Evolutionary conservation across 2,888 invertebrate species (phyloP), one percentile per base, ranked within the genome.

Genomic region (Catocala sponsa): DNA sequence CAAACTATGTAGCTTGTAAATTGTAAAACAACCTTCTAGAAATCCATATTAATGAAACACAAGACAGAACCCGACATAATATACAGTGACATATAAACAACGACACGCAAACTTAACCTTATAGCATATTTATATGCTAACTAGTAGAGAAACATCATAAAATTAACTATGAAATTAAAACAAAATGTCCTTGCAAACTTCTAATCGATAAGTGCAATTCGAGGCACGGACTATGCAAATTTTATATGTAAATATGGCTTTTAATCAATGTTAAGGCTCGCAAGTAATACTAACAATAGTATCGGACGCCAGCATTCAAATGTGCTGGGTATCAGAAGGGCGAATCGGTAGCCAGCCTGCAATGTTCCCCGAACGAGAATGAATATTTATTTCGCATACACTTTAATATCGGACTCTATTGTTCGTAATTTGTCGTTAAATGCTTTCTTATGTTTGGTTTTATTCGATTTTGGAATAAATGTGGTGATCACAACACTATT

Each of bases 211-310:
- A 88, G 81, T 87, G 86, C 88, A 82, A 87, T 87, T 87, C 91
- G 82, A 86, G 82, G 89, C 92, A 92, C 92, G 91, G 88, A 86
- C 84, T 90, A 93, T 93, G 93, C 87, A 90, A 94, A 94, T 92
- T 70, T 75, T 84, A 78, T 85, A 91, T 91, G 87, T 88, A 91
- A 91, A 91, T 90, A 86, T 83, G 85, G 81, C 86, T 90, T 89
- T 90, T 92, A 94, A 93, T 94, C 93, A 91, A 91, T 89, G 90
- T 89, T 81, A 86, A 84, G 81, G 80, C 80, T 79, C 74, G 80
- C 77, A 72, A 80, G 82, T 79, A 59, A 76, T 83, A 83, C 79
- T 83, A 89, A 92, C 92, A 92, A 92, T 92, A 88, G 84, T 92
- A 92, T 92, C 92, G 84, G 87, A 78, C 65, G 62, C 68, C 68